A percentile compares a stretch with the other conserved stretches of the same genome.
phyloP scores from a whole-genome alignment of 2,888 invertebrate genomes.

The Yponomeuta evonymella region DNA sequence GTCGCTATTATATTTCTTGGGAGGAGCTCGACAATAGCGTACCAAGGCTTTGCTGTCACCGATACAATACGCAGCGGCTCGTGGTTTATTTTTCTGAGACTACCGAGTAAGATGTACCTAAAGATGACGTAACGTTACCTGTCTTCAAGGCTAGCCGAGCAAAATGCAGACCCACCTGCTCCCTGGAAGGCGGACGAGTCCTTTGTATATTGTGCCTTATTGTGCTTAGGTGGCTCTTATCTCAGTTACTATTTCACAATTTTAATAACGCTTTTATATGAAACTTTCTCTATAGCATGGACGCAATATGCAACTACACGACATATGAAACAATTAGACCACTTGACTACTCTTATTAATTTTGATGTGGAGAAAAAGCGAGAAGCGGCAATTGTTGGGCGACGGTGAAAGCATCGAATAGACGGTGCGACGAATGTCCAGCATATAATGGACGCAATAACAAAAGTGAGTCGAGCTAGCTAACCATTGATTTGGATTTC shows the following conservation, averaged over 20 bases:
- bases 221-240: constrained; percentile 9
- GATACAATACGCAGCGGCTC: constrained; percentile 67
- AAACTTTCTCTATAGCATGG: neutral
- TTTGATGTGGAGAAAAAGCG: constrained; percentile 41
- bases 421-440: constrained; percentile 40
- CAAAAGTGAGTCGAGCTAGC: constrained; percentile 66
- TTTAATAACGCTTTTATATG: neutral
- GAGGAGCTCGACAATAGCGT: constrained; percentile 56
- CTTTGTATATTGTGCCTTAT: neutral
- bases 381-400: constrained; percentile 34
- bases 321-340: constrained; percentile 18
- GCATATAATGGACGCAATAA: constrained; percentile 65
- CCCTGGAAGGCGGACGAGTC: constrained; percentile 5
- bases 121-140: constrained; percentile 57
- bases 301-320: neutral
- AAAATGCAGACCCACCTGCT: constrained; percentile 26
- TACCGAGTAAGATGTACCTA: constrained; percentile 44
- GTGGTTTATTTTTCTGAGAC: constrained; percentile 52
- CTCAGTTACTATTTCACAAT: neutral
- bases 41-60: constrained; percentile 63
- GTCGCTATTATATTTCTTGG: constrained; percentile 68
- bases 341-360: constrained; percentile 35
- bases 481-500: constrained; percentile 73
- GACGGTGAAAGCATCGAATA: constrained; percentile 41
- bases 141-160: constrained; percentile 37